A percentile compares a stretch with the other conserved stretches of the same genome.
Conservation (phyloP, 2,888 invertebrate genomes). For the Taphrorychus bicolor region DNA sequence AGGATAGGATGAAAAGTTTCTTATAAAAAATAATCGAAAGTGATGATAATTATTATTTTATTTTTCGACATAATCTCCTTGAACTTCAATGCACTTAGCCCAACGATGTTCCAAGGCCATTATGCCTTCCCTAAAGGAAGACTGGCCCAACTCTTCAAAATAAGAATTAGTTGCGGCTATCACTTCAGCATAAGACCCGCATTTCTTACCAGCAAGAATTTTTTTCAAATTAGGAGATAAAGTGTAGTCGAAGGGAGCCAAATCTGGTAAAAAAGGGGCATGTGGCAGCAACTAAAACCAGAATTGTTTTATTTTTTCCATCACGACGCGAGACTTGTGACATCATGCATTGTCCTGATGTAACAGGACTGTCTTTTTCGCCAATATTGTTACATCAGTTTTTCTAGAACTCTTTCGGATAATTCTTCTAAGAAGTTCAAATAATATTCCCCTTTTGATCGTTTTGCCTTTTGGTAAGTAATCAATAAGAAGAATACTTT, state of each 20-base stretch:
- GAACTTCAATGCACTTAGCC: slow-evolving; percentile 1
- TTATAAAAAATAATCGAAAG: neutral
- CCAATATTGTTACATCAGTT: neutral
- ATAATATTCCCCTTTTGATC: slow-evolving; percentile 27
- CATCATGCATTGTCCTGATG: slow-evolving; percentile 3
- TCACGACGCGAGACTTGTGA: neutral
- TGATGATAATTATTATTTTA: neutral
- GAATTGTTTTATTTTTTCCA: neutral
- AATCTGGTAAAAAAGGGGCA: slow-evolving; percentile 5
- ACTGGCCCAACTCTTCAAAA: neutral
- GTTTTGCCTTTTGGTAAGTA: slow-evolving; percentile 50
- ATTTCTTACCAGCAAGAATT: neutral
- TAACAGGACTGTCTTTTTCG: neutral
- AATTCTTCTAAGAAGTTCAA: neutral
- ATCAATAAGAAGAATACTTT: slow-evolving; percentile 48
- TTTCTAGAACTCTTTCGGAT: neutral
- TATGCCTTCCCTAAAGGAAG: neutral
- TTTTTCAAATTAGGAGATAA: neutral
- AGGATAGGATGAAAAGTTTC: neutral
- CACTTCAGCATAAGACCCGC: neutral
- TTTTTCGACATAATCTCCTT: neutral
- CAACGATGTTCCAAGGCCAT: neutral
- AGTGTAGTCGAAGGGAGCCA: neutral
- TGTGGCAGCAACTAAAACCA: neutral
- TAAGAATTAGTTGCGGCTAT: neutral